Evolutionary conservation across 2,113 vertebrate species (phyloP), one percentile per base, ranked within the genome.

Genomic region (Penelope pileata): DNA sequence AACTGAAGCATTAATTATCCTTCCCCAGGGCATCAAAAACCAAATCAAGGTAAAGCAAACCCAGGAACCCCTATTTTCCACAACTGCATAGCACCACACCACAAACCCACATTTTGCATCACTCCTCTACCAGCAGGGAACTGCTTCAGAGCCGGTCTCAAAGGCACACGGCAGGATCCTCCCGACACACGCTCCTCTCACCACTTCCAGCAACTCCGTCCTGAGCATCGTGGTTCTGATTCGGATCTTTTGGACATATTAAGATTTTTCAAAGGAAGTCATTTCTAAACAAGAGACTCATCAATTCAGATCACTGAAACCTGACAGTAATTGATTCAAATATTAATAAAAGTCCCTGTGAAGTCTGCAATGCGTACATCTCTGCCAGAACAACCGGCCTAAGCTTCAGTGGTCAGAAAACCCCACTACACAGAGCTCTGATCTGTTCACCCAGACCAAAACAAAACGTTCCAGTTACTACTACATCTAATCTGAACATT

Each of bases 111-210:
- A 38, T 45, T 12, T 70, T 72, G 29, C 19, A 73, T 54, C 68
- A 83, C 18, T 43, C 24, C 66, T 72, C 12, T 2, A 48, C 26
- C 9, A 69, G 54, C 2, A 80, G 10, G 27, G n/a, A 69, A 62
- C 29, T 47, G 34, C 73, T 81, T 42, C 5, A 48, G 18, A 58
- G 17, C 51, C 17, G 16, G 60, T 48, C 56, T 53, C 24, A 42
- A 66, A 82, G 58, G 42, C 64, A 64, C 15, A 19, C 1, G 0
- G 36, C 21, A n/a, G 29, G 53, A 76, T 60, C 19, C 48, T 83
- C 62, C 27, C 60, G 73, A 30, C 9, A 19, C 0, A 43, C 1
- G 1, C 3, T 30, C 7, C 17, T 7, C 29, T 3, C 30, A 36
- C 3, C 8, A 26, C 42, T 45, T 18, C 42, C 68, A 94, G 50